Percentiles rank a stretch among this genome's conserved stretches.
These are phyloP conservation scores for Agonopterix arenella DNA, from an alignment of 2,888 invertebrate species.

Conservation along the genomic window DNA sequence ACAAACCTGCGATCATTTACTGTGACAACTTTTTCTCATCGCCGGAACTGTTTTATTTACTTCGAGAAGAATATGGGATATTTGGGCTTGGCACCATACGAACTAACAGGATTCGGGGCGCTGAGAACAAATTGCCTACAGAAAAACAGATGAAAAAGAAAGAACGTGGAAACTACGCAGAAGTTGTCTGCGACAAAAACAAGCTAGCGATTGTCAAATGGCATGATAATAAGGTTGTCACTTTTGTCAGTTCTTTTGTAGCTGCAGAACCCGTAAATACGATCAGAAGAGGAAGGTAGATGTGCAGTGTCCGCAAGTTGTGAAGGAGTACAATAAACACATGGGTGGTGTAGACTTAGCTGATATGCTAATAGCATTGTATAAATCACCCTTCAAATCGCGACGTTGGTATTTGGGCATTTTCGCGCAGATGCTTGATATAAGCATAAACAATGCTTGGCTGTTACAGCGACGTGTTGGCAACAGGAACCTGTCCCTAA, in stretches of 20 bases:
- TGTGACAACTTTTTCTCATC: slow-evolving; percentile 7
- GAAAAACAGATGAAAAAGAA: slow-evolving; percentile 22
- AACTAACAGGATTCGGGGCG: slow-evolving; percentile 19
- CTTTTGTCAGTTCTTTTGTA: slow-evolving; percentile 24
- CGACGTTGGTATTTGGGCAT: slow-evolving; percentile 29
- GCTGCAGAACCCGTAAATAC: slow-evolving; percentile 21
- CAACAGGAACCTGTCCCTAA: slow-evolving; percentile 1
- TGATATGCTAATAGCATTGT: slow-evolving; percentile 25
- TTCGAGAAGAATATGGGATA: slow-evolving; percentile 20
- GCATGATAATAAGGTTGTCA: slow-evolving; percentile 31
- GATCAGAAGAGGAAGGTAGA: slow-evolving; percentile 22
- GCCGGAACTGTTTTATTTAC: slow-evolving; percentile 16
- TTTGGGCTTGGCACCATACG: slow-evolving; percentile 21
- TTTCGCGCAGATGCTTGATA: slow-evolving; percentile 22
- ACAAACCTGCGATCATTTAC: slow-evolving; percentile 4
- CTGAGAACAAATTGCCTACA: slow-evolving; percentile 12
- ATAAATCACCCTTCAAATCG: slow-evolving; percentile 21
- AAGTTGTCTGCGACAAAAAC: slow-evolving; percentile 17
- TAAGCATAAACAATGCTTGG: slow-evolving; percentile 22
- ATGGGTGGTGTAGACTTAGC: slow-evolving; percentile 33
- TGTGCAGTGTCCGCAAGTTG: slow-evolving; percentile 30
- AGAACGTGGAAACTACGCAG: slow-evolving; percentile 12
- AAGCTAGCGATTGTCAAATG: slow-evolving; percentile 20
- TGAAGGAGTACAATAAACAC: slow-evolving; percentile 29
- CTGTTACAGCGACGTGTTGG: slow-evolving; percentile 1